Evolutionary conservation across 37 sponge, comb jelly and placozoan genomes (phyloP).

Genomic region (Eunapius fragilis): DNA sequence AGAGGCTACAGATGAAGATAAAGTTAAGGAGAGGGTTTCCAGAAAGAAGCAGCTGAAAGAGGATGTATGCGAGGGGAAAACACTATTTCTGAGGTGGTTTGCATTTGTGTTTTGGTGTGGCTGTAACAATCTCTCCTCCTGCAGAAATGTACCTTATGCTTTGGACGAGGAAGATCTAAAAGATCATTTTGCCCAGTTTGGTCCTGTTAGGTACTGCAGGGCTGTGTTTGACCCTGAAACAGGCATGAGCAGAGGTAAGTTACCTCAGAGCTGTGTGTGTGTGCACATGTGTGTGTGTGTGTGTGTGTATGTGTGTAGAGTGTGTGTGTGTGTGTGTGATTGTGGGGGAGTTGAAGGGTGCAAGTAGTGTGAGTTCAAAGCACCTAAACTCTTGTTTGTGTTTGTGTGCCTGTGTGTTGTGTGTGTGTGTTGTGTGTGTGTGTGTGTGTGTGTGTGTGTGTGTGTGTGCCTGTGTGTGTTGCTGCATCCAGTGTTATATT

Average conservation of each 20-base stretch:
- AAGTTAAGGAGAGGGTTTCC: neutral
- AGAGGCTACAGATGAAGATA: slow-evolving; percentile 17
- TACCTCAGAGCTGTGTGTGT: no score
- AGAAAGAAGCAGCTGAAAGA: neutral
- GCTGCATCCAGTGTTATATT: no score
- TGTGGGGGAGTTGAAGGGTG: no score
- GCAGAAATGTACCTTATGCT: slow-evolving; percentile 73
- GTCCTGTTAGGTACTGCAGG: slow-evolving; percentile 68
- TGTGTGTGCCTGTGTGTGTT: no score
- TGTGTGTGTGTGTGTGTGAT: no score
- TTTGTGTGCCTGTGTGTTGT: no score
- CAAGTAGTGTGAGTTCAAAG: no score
- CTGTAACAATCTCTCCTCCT: neutral
- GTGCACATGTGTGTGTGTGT: no score
- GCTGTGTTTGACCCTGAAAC: slow-evolving; percentile 59
- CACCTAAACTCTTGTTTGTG: no score
- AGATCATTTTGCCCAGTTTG: slow-evolving; percentile 66
- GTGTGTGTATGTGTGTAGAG: no score
- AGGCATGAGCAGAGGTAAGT: slow-evolving; percentile 51
- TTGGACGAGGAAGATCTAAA: slow-evolving; percentile 60
- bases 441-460: no score
- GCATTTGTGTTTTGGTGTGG: neutral
- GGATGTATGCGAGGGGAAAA: slow-evolving; percentile 80
- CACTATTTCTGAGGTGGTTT: slow-evolving; percentile 72
- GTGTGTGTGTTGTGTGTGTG: no score